Base-by-base conservation (phyloP, 2,888 invertebrate genomes). In the Linhomoeus sp. region DNA sequence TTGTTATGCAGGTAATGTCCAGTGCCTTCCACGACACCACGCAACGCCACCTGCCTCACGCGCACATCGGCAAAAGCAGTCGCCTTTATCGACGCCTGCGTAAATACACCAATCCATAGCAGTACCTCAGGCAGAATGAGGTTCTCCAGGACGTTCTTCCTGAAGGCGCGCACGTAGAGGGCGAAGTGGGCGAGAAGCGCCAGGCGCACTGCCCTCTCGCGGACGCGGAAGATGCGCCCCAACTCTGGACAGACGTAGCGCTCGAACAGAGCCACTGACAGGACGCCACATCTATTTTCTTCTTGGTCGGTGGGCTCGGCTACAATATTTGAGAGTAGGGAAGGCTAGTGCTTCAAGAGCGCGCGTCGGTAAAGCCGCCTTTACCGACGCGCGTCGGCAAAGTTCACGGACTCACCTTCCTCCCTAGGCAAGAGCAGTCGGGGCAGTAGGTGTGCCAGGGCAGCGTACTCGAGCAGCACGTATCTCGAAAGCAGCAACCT, bases 141-240 rank as follows among this genome's bases (percentile, higher is more conserved):
- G 24, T 74, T 73, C 44, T 78, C 76, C n/a, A 87, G 67, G 63
- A 80, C 79, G 42, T 81, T 78, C 54, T 75, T 76, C 49, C 78
- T 75, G 61, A 88, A 79, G 22, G 78, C 75, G 54, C 75, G 72
- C 41, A 80, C 76, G 65, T 77, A 87, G 51, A 76, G 74, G 45
- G 75, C 73, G 59, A 88, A 83, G 66, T 85, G 79, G 45, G 75
- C 74, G 36, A 88, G 68, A 22, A 88, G 70, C 40, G 84, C 71
- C 54, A 80, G 72, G 50, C 87, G 75, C 45, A 82, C 79, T 67
- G 85, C 81, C 40, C 77, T 76, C 65, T 88, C 87, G 54, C 81
- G 75, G 3, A 88, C 80, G 56, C 78, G 77, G 69, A 87, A 85
- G 65, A 69, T 68, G 77, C 77, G 45, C 80, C 57, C 57, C 40